A percentile compares a stretch with the other conserved stretches of the same genome.
Evolutionary conservation across 2,113 vertebrate genomes (phyloP).

Genomic region (Prochilodus magdalenae): DNA sequence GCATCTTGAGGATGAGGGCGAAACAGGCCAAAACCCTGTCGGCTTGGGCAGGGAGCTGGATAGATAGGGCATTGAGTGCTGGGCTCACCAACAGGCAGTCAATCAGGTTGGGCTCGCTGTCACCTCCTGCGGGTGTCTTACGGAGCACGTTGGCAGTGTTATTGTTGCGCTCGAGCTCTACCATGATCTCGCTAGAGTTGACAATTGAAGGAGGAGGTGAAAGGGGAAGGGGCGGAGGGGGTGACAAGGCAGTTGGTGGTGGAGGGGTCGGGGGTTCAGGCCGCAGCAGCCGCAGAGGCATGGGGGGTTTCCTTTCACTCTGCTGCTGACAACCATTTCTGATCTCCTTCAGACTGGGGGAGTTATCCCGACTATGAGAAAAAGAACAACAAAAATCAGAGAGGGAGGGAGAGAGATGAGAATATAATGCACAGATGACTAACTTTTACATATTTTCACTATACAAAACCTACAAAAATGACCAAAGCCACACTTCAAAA

Average conservation of each 20-base stretch:
- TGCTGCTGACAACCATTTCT: constrained; percentile 97
- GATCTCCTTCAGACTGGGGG: constrained; percentile 98
- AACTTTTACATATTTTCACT: not conserved
- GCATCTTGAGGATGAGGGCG: constrained; percentile 97
- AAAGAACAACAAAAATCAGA: not conserved
- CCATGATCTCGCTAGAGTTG: constrained; percentile 95
- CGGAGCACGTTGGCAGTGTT: constrained; percentile 87
- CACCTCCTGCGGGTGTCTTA: constrained; percentile 82
- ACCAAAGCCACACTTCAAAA: not conserved
- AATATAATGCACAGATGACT: not conserved
- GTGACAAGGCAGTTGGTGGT: constrained; percentile 67
- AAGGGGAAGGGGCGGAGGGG: constrained; percentile 81
- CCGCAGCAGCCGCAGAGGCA: constrained; percentile 93
- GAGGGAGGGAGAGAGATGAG: not conserved
- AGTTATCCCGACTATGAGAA: constrained; percentile 92
- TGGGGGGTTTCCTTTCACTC: constrained; percentile 92
- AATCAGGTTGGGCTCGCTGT: constrained; percentile 97
- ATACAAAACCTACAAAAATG: not conserved
- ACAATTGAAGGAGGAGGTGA: constrained; percentile 85
- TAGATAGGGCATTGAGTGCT: constrained; percentile 92
- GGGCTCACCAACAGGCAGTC: constrained; percentile 98
- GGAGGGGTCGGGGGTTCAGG: constrained; percentile 87
- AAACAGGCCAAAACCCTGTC: constrained; percentile 96
- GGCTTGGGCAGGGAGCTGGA: constrained; percentile 94
- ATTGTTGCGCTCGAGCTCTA: constrained; percentile 96